Base-by-base conservation (phyloP, 2,113 vertebrate genomes). In the Merops nubicus region DNA sequence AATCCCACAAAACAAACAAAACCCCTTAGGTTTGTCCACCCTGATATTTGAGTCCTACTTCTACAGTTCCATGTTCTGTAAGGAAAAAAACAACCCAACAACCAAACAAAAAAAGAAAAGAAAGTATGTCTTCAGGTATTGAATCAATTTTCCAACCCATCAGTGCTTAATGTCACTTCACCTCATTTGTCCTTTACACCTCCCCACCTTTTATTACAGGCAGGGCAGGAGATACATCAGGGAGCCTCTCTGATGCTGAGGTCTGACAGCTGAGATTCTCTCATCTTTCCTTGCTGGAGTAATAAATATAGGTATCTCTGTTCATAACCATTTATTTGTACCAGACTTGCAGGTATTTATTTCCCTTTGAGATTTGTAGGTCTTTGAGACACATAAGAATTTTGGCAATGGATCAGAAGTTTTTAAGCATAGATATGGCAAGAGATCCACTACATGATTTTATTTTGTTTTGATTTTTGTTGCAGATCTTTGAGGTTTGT, bases 271-370 rank as follows among this genome's bases (percentile, higher is more conserved):
- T 56, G n/a, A 65, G 34, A 62, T 50, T 51, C 8, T 5, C 4
- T 5, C 4, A 2, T 16, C 12, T 38, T 23, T 70, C 11, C 8
- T 64, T 72, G 29, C 12, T 33, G 2, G 1, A 3, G 6, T 3
- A 53, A 68, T 81, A 59, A 54, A 11, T 33, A n/a, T 0, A 45
- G 7, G 3, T 21, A 15, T 50, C 6, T 91, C n/a, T 84, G 47
- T 38, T 45, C 33, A 11, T 6, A 62, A 42, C 6, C 28, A 63
- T 29, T 0, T 3, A 40, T 45, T 84, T 43, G 42, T 15, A 68
- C 16, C 33, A 59, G 48, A 38, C 4, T 76, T 73, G 31, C 29
- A n/a, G 5, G 2, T 64, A 22, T 34, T 54, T 48, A 20, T 89
- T 72, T 93, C 28, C 38, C 48, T 68, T 72, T 40, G 9, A 89